Conservation (phyloP, 2,797 vertebrate genomes). For the Poeciliopsis gracilis region DNA sequence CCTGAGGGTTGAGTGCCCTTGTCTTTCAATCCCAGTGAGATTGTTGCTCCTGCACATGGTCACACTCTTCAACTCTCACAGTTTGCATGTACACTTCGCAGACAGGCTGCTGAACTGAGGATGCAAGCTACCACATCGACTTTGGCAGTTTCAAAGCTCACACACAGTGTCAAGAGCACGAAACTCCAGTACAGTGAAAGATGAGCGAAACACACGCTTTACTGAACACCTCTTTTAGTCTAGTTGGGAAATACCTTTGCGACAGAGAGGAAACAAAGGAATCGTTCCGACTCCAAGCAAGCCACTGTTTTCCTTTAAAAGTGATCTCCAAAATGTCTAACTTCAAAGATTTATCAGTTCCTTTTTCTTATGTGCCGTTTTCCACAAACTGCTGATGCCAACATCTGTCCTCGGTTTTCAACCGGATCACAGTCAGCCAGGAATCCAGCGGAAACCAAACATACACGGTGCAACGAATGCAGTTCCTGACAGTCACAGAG, state of each 20-base stretch:
- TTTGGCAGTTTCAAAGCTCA: constrained; percentile 41
- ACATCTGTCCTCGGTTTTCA: constrained; percentile 37
- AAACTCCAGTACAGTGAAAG: constrained; percentile 31
- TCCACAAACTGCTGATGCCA: constrained; percentile 25
- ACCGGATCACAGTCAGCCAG: constrained; percentile 44
- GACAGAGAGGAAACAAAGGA: constrained; percentile 31
- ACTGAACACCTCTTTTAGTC: constrained; percentile 26
- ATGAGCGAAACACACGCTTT: constrained; percentile 11
- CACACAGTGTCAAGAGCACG: constrained; percentile 30
- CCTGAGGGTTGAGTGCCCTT: neutral
- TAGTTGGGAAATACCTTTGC: constrained; percentile 20
- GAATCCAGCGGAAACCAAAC: constrained; percentile 30
- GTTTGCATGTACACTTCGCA: neutral
- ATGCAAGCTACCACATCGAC: constrained; percentile 40
- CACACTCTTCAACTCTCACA: constrained; percentile 1
- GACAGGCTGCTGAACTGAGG: constrained; percentile 24
- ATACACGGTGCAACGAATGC: constrained; percentile 28
- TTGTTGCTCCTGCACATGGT: neutral
- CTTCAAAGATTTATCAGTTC: constrained; percentile 20
- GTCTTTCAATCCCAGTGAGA: neutral
- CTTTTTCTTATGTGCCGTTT: neutral
- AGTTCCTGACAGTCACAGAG: constrained; percentile 44
- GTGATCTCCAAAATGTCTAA: constrained; percentile 51
- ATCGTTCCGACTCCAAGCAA: constrained; percentile 40
- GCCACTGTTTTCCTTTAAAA: constrained; percentile 32